Evolutionary conservation across 2,797 vertebrate species (phyloP), one percentile per base, ranked within the genome.

Genomic region (Nothura maculosa): DNA sequence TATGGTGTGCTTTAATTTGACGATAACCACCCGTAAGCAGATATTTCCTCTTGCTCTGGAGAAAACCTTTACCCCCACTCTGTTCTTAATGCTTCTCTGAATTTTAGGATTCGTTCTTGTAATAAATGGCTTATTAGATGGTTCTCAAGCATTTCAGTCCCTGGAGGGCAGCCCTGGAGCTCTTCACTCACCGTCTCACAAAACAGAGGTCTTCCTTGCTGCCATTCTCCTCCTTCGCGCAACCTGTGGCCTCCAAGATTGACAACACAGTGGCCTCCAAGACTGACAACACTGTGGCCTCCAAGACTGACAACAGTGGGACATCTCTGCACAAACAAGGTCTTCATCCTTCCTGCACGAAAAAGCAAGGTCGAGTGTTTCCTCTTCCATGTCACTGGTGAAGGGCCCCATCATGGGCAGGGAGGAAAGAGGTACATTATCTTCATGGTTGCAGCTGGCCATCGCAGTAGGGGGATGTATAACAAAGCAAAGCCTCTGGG

Each of bases 341-440:
- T 17, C 61, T 67, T 57, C 34, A 57, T 43, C 43, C 8, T 36
- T 54, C 15, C 58, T 68, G 20, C 66, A n/a, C 6, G 3, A 18
- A 66, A 67, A 3, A 22, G 21, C 25, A 42, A 47, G 17, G 25
- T 18, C n/a, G 66, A n/a, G 27, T 12, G 6, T 72, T 75, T 61
- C 22, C 22, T 75, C 25, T 25, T 6, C 9, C 2, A 3, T 6
- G 8, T 13, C 68, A 30, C 43, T 25, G 18, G 36, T 16, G 16
- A 20, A 55, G 52, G 50, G 2, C 24, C 10, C 19, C 12, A 30
- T 58, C 47, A 42, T 0, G 1, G 57, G 1, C 3, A 14, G 54
- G 27, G 73, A 48, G 20, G 14, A 18, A 32, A 32, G 20, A 21
- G 0, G 1, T 7, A 11, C 0, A 0, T 3, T 38, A 30, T 7